Conservation (phyloP, 1,140 invertebrate species). For the Mactra quadrangularis region DNA sequence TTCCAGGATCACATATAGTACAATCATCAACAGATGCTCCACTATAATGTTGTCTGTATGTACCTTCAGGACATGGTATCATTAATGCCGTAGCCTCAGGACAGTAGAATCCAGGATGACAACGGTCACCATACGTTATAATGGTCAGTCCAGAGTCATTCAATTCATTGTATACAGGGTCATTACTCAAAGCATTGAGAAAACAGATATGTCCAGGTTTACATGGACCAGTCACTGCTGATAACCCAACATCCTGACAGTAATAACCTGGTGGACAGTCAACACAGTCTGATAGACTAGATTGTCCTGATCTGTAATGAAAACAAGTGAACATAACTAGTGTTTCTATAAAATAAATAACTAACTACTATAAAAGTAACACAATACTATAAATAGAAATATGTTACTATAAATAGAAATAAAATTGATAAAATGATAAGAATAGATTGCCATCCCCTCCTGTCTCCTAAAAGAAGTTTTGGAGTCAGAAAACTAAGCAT, state of each 20-base stretch:
- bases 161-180: conserved; percentile 81
- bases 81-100: conserved; percentile 75
- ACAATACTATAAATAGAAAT: no score
- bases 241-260: conserved; percentile 76
- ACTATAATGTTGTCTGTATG: conserved; percentile 77
- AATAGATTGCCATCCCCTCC: no score
- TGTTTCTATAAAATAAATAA: no score
- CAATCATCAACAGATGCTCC: conserved; percentile 71
- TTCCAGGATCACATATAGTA: conserved; percentile 77
- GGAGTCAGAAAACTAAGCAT: no score
- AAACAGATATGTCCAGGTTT: conserved; percentile 81
- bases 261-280: conserved; percentile 78
- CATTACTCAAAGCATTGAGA: conserved; percentile 70
- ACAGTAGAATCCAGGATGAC: conserved; percentile 79
- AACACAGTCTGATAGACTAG: conserved; percentile 73
- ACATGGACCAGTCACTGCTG: conserved; percentile 74
- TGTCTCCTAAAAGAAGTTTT: no score
- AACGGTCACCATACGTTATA: conserved; percentile 78
- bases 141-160: conserved; percentile 76
- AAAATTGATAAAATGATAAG: no score
- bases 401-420: no score
- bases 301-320: conserved; percentile 73
- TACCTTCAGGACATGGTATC: conserved; percentile 79
- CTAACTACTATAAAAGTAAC: no score
- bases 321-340: no score